Percentiles rank a stretch among this genome's conserved stretches.
phyloP scores from a whole-genome alignment of 2,888 invertebrate genomes.

The Protula sp. region DNA sequence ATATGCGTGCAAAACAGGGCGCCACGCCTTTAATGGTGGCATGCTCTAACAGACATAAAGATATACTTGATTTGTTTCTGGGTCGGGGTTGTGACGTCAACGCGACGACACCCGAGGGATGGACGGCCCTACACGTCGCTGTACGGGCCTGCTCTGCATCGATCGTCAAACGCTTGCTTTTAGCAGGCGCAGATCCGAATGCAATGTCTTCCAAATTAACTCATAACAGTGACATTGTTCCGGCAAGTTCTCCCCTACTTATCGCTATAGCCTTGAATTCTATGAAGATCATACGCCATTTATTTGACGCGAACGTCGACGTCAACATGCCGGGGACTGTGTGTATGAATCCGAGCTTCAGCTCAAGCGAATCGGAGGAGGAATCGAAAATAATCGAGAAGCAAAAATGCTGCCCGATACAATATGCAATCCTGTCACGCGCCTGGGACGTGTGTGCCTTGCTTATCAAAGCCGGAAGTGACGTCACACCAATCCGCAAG shows the following conservation, averaged over 20 bases:
- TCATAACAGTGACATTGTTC: conserved; percentile 25
- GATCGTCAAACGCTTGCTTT: conserved; percentile 17
- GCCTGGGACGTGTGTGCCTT: conserved; percentile 24
- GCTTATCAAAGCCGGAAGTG: conserved; percentile 24
- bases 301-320: conserved; percentile 23
- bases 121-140: conserved; percentile 30
- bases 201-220: conserved; percentile 18
- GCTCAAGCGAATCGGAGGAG: conserved; percentile 20
- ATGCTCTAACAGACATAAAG: conserved; percentile 19
- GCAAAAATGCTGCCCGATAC: conserved; percentile 17
- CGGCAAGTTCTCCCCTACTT: conserved; percentile 26
- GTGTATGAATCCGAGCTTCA: conserved; percentile 12
- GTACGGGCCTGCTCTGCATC: conserved; percentile 22
- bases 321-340: conserved; percentile 20
- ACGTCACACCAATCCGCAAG: conserved; percentile 10
- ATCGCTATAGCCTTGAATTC: conserved; percentile 18
- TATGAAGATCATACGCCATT: conserved; percentile 11
- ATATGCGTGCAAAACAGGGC: conserved; percentile 20
- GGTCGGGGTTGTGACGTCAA: conserved; percentile 18
- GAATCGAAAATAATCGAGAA: conserved; percentile 10
- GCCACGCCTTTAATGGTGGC: conserved; percentile 31
- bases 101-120: conserved; percentile 26
- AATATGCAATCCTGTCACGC: conserved; percentile 19
- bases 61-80: conserved; percentile 11
- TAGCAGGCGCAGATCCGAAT: conserved; percentile 18